A percentile compares a stretch with the other conserved stretches of the same genome.
phyloP scores from a whole-genome alignment of 2,888 invertebrate genomes.

The Netelia melanura region DNA sequence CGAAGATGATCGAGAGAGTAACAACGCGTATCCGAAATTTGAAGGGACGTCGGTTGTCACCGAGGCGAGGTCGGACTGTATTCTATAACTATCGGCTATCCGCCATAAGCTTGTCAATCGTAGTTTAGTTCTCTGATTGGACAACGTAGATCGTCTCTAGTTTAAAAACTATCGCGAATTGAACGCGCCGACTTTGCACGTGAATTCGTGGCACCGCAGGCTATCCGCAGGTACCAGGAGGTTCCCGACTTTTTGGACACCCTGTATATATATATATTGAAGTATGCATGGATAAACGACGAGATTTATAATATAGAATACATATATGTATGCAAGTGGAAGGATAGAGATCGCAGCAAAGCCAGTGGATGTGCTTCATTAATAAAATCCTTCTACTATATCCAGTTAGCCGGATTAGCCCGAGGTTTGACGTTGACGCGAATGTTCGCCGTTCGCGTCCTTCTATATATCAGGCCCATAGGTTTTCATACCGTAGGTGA shows the following conservation, averaged over 20 bases:
- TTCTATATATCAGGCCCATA: not conserved
- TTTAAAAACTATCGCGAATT: too few species aligned
- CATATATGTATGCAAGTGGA: not conserved
- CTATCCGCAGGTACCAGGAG: too few species aligned
- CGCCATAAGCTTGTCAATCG: too few species aligned
- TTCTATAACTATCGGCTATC: too few species aligned
- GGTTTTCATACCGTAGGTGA: not conserved
- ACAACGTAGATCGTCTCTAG: not conserved
- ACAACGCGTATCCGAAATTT: too few species aligned
- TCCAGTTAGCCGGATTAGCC: conserved; percentile 53
- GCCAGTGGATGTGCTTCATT: conserved; percentile 37
- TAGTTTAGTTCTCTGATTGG: not conserved
- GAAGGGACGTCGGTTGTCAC: too few species aligned
- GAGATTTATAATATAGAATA: not conserved
- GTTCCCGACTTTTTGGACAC: too few species aligned
- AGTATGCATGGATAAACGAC: conserved; percentile 20
- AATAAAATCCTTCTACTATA: conserved; percentile 55
- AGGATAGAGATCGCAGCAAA: conserved; percentile 39
- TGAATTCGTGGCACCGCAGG: too few species aligned
- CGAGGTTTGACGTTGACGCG: conserved; percentile 25
- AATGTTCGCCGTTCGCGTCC: conserved; percentile 9
- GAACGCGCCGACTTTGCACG: too few species aligned
- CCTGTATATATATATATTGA: not conserved
- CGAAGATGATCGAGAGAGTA: too few species aligned
- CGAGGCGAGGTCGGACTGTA: too few species aligned